A percentile compares a stretch with the other conserved stretches of the same genome.
Conservation (phyloP, 2,888 invertebrate genomes). For the Coenonympha arcania region DNA sequence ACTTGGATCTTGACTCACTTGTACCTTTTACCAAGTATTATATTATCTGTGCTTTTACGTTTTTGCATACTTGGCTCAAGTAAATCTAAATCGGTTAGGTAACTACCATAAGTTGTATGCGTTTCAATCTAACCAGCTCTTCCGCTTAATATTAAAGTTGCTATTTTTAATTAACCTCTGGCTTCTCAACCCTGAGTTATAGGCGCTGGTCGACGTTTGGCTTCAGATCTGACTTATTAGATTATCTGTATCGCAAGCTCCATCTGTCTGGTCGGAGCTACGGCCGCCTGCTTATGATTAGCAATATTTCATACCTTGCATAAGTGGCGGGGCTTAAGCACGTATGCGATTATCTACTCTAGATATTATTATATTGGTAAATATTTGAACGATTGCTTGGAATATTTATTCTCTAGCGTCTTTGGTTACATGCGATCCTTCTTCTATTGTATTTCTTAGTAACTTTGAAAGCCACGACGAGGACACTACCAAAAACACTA, state of each 20-base stretch:
- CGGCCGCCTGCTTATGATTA: constrained; percentile 52
- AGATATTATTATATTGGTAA: constrained; percentile 42
- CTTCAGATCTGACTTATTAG: constrained; percentile 72
- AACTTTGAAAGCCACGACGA: no score
- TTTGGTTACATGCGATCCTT: no score
- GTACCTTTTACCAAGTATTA: no score
- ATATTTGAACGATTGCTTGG: constrained; percentile 51
- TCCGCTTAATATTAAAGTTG: constrained; percentile 65
- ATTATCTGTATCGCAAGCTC: constrained; percentile 67
- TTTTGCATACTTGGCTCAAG: constrained; percentile 2
- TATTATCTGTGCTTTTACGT: not conserved
- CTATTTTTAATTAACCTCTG: constrained; percentile 75
- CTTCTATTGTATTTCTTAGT: no score
- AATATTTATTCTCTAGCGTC: constrained; percentile 30
- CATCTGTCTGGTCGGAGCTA: constrained; percentile 53
- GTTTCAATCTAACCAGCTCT: constrained; percentile 59
- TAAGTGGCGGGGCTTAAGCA: constrained; percentile 49
- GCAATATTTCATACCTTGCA: constrained; percentile 67
- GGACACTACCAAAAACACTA: no score
- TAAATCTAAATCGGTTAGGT: constrained; percentile 15
- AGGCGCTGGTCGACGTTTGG: constrained; percentile 60
- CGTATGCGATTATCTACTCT: constrained; percentile 55
- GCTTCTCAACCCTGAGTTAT: constrained; percentile 67
- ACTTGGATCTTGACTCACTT: no score
- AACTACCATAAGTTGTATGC: constrained; percentile 47